Base-by-base conservation (phyloP, 2,113 vertebrate genomes). In the Stigmatopora nigra region DNA sequence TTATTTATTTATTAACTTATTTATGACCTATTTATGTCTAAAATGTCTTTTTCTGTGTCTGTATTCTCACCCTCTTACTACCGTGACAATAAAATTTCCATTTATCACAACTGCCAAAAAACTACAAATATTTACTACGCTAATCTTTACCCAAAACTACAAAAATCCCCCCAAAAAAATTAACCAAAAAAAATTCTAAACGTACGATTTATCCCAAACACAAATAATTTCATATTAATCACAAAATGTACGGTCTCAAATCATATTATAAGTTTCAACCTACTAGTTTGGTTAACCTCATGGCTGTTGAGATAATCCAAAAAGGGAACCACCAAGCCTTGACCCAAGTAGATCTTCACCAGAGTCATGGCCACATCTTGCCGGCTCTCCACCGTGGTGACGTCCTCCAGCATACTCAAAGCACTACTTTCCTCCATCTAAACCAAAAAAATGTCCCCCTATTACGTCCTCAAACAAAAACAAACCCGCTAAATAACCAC, bases 281-380 rank as follows among this genome's bases (percentile, higher is more conserved):
- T 90, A 97, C 94, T 82, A 35, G 95, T 97, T 72, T 91, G 90
- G 67, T 93, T 90, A 85, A 95, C 90, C 83, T 97, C 93, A 0
- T 81, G 83, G 68, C 87, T 86, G 74, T 91, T 94, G 10, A 97
- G 90, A 62, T 93, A 92, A 82, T 95, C 95, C 78, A 97, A 88
- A 61, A 97, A 91, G 0, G 92, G 89, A 67, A 93, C 89, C 0
- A 91, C 90, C 80, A 94, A 88, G 3, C 93, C 95, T 69, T 92
- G 92, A 35, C 91, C 92, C 44, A 93, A 84, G 75, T 95, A 97
- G 65, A 95, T 92, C 88, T 93, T 94, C 84, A 96, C 93, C 77
- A 97, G 78, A 17, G 92, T 94, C 84, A 93, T 93, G 44, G 94
- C 93, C 3, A 95, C 90, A 0, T 97, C 93, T 79, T 95, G 93